phyloP scores from a whole-genome alignment of 2,113 vertebrate genomes.

The Actenoides lindsayi region DNA sequence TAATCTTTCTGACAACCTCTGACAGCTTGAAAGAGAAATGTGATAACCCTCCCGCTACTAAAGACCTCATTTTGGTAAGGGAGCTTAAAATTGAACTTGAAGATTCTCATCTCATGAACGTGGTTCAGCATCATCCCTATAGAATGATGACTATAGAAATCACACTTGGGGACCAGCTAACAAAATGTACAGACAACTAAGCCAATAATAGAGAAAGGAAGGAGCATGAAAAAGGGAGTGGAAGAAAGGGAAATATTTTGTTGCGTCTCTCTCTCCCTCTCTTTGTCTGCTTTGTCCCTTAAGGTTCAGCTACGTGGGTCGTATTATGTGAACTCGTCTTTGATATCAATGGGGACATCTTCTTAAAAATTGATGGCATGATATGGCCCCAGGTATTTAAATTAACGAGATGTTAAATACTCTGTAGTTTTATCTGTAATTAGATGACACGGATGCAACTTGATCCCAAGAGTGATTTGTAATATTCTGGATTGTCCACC shows the following conservation, averaged over 20 bases:
- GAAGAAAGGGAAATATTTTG: neutral
- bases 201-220: neutral
- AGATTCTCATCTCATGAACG: neutral
- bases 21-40: neutral
- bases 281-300: slow-evolving; percentile 48
- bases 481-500: slow-evolving; percentile 31
- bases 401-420: slow-evolving; percentile 73
- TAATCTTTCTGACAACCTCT: slow-evolving; percentile 43
- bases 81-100: neutral
- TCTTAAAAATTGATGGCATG: slow-evolving; percentile 60
- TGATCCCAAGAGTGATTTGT: slow-evolving; percentile 55
- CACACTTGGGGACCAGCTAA: neutral
- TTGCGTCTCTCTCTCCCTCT: neutral
- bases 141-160: neutral
- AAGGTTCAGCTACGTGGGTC: neutral
- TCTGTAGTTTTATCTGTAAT: slow-evolving; percentile 71
- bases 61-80: neutral
- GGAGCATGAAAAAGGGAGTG: neutral
- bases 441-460: slow-evolving; percentile 54
- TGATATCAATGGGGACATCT: slow-evolving; percentile 65
- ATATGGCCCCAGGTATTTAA: slow-evolving; percentile 71
- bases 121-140: neutral
- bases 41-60: neutral
- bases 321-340: slow-evolving; percentile 28
- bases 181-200: neutral